These are phyloP conservation scores for Asteroscopus sphinx DNA, from an alignment of 2,888 invertebrate species.

Conservation along the genomic window DNA sequence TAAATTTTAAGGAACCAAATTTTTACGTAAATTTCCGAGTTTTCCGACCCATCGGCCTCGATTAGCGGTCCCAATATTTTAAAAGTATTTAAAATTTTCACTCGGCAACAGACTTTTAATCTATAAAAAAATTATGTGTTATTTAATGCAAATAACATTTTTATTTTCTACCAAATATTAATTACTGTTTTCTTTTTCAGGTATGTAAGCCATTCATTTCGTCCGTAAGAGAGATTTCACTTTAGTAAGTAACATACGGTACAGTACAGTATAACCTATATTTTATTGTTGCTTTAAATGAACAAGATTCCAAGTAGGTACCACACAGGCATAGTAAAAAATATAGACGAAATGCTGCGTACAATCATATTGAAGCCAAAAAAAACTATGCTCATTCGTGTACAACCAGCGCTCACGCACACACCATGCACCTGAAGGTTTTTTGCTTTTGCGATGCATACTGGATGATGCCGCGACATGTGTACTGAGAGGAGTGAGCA, in stretches of 20 bases:
- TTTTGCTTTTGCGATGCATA: too few relatives aligned
- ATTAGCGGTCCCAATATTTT: conserved; percentile 54
- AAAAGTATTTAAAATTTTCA: conserved; percentile 52
- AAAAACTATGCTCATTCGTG: too few relatives aligned
- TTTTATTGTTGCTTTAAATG: too few relatives aligned
- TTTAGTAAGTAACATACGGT: neutral
- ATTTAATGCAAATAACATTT: neutral
- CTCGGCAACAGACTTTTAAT: conserved; percentile 31
- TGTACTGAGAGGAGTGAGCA: too few relatives aligned
- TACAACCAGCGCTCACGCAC: too few relatives aligned
- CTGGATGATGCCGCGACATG: too few relatives aligned
- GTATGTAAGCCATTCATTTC: conserved; percentile 43
- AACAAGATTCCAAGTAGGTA: too few relatives aligned
- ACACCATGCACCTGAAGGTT: too few relatives aligned
- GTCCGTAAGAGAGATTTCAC: conserved; percentile 15
- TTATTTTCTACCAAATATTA: neutral
- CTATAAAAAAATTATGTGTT: conserved; percentile 21
- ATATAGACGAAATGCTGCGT: too few relatives aligned
- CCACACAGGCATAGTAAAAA: too few relatives aligned
- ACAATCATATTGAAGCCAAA: too few relatives aligned
- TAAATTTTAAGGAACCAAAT: conserved; percentile 67
- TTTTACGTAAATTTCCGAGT: conserved; percentile 66
- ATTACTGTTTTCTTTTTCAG: conserved; percentile 45
- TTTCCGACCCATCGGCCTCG: conserved; percentile 60
- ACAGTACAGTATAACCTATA: too few relatives aligned